Base-by-base conservation (phyloP, 1,140 invertebrate species). In the Macrotrachela quadricornifera region DNA sequence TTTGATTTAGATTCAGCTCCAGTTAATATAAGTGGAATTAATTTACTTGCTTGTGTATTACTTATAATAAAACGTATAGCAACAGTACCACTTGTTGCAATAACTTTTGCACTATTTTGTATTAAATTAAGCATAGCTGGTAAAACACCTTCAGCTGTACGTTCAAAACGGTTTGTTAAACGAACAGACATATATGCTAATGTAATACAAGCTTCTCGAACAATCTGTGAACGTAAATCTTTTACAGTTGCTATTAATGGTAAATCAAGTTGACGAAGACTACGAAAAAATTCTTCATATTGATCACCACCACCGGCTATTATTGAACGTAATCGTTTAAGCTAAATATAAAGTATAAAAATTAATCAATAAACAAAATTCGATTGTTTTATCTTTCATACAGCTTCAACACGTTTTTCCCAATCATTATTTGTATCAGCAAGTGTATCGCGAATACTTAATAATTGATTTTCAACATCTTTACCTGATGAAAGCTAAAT, bases 91-190 rank as follows among this genome's bases (percentile, higher is more conserved):
- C 87, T 82, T 11, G 85, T 82, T 10, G 88, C 82, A 71, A 95
- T 85, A 50, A 95, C 80, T 76, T 95, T 95, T 58, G 86, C 88
- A 62, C 83, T 85, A 71, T 95, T 96, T 62, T 84, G 85, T 66
- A 94, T 85, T 45, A 95, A 75, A 64, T 81, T 82, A 60, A 95
- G 85, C 18, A 95, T 68, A 55, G 78, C 77, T 49, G 80, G 79
- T 41, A 95, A 65, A 44, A 92, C 74, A 52, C 77, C 74, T 64
- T 88, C 80, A 17, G 80, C 80, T 68, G 87, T 82, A 66, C 78
- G 78, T 57, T 91, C 86, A 60, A 88, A 76, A 66, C 82, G 83
- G 57, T 76, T 80, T 50, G 79, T 79, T 44, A 94, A 61, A 40
- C 78, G 76, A 67, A 86, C 82, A 46, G 85, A 80, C 66, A 91